Conservation (phyloP, 2,797 vertebrate species). For the Loris lydekkerianus region DNA sequence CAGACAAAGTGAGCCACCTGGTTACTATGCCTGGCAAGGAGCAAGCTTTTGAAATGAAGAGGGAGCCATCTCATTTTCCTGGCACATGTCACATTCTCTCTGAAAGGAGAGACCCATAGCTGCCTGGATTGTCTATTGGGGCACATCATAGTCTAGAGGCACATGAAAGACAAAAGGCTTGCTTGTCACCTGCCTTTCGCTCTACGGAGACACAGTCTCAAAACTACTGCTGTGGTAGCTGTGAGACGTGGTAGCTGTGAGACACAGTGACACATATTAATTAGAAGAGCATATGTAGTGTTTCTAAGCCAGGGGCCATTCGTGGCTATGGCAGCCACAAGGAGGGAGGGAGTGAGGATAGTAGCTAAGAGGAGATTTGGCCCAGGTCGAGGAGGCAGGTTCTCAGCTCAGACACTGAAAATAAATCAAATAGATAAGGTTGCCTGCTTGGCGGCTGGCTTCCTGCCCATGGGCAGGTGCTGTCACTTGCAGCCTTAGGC, state of each 20-base stretch:
- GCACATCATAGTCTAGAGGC: constrained; percentile 50
- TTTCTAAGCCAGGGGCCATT: neutral
- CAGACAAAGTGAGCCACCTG: neutral
- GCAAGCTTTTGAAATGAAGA: neutral
- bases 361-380: neutral
- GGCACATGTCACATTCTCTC: constrained; percentile 17
- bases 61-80: constrained; percentile 32
- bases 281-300: neutral
- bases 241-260: neutral
- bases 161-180: constrained; percentile 52
- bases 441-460: accelerated
- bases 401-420: neutral
- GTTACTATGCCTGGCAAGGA: neutral
- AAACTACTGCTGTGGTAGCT: neutral
- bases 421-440: neutral
- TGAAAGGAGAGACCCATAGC: neutral
- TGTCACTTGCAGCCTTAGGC: too few relatives aligned
- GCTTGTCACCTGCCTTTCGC: constrained; percentile 61
- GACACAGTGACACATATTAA: neutral
- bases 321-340: neutral
- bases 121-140: constrained; percentile 12
- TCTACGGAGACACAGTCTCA: neutral
- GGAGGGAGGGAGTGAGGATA: neutral
- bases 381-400: neutral
- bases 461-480: neutral